Percentiles rank a stretch among this genome's conserved stretches.
Conservation (phyloP, 2,888 invertebrate genomes). For the Halictus quadricinctus region DNA sequence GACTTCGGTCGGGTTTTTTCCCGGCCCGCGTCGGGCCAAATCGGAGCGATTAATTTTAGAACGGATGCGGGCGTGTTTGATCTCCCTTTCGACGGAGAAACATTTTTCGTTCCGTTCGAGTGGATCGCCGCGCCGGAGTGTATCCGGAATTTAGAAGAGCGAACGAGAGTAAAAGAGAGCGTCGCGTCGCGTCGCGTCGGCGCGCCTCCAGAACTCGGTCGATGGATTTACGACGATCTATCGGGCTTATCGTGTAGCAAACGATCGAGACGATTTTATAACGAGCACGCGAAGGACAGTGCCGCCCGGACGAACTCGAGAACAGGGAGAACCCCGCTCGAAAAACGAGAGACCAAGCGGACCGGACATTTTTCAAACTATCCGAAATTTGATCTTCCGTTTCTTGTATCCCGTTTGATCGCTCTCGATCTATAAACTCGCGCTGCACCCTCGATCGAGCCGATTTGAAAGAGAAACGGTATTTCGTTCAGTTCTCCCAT, state of each 20-base stretch:
- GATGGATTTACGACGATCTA: background rate
- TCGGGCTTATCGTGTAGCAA: background rate
- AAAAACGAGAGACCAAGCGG: too few relatives aligned
- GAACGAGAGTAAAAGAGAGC: background rate
- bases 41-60: constrained; percentile 35
- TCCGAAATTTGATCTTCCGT: background rate
- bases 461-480: background rate
- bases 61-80: constrained; percentile 16
- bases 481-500: background rate
- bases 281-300: background rate
- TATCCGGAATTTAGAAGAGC: constrained; percentile 2
- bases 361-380: background rate
- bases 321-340: background rate
- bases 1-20: background rate
- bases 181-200: background rate
- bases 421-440: background rate
- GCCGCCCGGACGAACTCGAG: too few relatives aligned
- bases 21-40: background rate
- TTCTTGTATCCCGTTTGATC: background rate
- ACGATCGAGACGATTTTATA: background rate
- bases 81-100: constrained; percentile 27
- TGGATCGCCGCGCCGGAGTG: constrained; percentile 4
- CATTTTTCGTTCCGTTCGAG: constrained; percentile 13
- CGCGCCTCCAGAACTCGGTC: background rate
- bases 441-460: background rate